phyloP scores from a whole-genome alignment of 1,140 invertebrate genomes.

The Solen grandis region DNA sequence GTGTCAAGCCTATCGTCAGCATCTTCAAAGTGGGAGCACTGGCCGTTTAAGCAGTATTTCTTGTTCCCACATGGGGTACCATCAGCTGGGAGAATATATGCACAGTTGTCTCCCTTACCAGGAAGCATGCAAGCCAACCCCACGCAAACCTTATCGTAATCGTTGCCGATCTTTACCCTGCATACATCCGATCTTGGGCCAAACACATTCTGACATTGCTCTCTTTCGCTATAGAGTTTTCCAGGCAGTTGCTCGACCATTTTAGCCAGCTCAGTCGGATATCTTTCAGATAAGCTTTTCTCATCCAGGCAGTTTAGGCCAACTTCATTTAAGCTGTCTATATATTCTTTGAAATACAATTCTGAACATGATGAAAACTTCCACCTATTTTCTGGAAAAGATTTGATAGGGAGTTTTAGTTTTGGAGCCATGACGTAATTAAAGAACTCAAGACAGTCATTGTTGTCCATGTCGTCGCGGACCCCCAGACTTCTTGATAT shows the following conservation, averaged over 20 bases:
- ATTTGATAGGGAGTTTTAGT: conserved; percentile 52
- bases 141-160: conserved; percentile 24
- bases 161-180: conserved; percentile 48
- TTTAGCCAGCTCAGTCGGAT: neutral
- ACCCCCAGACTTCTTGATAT: conserved; percentile 59
- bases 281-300: neutral
- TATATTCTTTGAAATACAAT: conserved; percentile 57
- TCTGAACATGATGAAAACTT: conserved; percentile 65
- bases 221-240: conserved; percentile 34
- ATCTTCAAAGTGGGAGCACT: conserved; percentile 33
- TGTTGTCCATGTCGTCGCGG: conserved; percentile 68
- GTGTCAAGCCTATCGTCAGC: conserved; percentile 20
- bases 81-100: conserved; percentile 48
- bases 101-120: conserved; percentile 7
- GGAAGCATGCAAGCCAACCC: conserved; percentile 37
- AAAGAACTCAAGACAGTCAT: conserved; percentile 63
- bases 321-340: conserved; percentile 34
- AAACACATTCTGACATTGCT: conserved; percentile 62
- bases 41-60: conserved; percentile 39
- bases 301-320: conserved; percentile 33
- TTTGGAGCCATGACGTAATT: conserved; percentile 68
- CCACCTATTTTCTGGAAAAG: conserved; percentile 63
- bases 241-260: conserved; percentile 20
- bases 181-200: conserved; percentile 61
- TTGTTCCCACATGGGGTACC: conserved; percentile 54